Evolutionary conservation across 2,797 vertebrate genomes (phyloP).

Genomic region (Threskiornis aethiopicus): DNA sequence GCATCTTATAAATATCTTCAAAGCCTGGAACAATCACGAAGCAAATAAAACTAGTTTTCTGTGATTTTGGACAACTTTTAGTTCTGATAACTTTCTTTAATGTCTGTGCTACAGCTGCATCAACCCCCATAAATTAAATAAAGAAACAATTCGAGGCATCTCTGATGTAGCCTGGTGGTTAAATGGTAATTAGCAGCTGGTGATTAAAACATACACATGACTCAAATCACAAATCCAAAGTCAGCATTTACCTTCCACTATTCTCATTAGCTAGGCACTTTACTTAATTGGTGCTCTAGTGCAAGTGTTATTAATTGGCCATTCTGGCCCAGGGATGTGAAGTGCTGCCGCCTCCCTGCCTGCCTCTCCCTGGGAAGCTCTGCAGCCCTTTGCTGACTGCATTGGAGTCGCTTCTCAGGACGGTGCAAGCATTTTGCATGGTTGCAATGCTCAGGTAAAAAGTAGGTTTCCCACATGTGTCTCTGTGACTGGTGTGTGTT

Average conservation of each 20-base stretch:
- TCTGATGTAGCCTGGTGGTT: not conserved
- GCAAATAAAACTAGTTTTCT: conserved; percentile 27
- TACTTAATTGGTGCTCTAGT: not conserved
- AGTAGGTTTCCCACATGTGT: not conserved
- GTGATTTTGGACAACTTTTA: not conserved
- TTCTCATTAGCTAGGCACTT: conserved; percentile 3
- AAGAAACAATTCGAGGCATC: not conserved
- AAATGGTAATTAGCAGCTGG: conserved; percentile 7
- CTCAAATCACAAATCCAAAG: not conserved
- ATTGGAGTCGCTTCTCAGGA: fast-evolving
- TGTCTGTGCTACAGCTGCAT: not conserved
- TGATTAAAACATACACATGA: conserved; percentile 9
- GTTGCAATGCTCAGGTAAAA: not conserved
- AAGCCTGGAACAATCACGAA: not conserved
- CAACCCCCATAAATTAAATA: not conserved
- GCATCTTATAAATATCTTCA: not conserved
- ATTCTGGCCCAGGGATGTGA: not conserved
- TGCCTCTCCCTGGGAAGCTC: not conserved
- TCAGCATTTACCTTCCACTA: conserved; percentile 2
- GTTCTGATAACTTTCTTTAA: not conserved
- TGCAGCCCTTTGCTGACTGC: fast-evolving
- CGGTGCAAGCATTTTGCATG: fast-evolving
- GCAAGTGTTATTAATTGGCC: not conserved
- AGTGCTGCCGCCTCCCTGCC: not conserved
- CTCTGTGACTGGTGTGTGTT: not conserved